Conservation (phyloP, 2,888 invertebrate species). For the Watsonalla binaria region DNA sequence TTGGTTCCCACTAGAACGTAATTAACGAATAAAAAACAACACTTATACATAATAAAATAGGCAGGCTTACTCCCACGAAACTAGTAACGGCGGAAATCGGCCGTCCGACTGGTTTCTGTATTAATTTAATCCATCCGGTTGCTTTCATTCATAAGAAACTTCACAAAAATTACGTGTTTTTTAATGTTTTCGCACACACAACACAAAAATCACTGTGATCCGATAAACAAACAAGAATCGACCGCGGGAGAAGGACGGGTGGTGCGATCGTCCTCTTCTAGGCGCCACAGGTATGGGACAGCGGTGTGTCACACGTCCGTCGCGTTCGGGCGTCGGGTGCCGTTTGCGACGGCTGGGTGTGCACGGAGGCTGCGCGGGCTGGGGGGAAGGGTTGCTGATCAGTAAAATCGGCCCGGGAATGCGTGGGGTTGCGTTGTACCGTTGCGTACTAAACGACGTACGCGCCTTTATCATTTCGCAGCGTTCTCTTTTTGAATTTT, state of each 20-base stretch:
- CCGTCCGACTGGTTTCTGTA: conserved; percentile 38
- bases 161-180: conserved; percentile 13
- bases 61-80: conserved; percentile 46
- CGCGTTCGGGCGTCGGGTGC: conserved; percentile 38
- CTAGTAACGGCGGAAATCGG: conserved; percentile 48
- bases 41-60: conserved; percentile 12
- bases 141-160: conserved; percentile 48
- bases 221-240: conserved; percentile 32
- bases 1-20: conserved; percentile 28
- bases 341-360: conserved; percentile 37
- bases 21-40: conserved; percentile 17
- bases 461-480: conserved; percentile 17
- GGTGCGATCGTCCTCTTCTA: conserved; percentile 16
- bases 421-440: conserved; percentile 24
- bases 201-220: conserved; percentile 54
- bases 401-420: conserved; percentile 57
- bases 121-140: conserved; percentile 44
- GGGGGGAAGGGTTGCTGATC: conserved; percentile 41
- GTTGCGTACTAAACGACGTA: conserved; percentile 7
- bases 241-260: conserved; percentile 27
- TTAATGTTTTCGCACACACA: conserved; percentile 31
- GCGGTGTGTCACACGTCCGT: conserved; percentile 30
- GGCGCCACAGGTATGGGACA: conserved; percentile 54
- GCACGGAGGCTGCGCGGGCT: conserved; percentile 31
- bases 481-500: conserved; percentile 14